Conservation (phyloP, 2,888 invertebrate species). For the Formica aserva region DNA sequence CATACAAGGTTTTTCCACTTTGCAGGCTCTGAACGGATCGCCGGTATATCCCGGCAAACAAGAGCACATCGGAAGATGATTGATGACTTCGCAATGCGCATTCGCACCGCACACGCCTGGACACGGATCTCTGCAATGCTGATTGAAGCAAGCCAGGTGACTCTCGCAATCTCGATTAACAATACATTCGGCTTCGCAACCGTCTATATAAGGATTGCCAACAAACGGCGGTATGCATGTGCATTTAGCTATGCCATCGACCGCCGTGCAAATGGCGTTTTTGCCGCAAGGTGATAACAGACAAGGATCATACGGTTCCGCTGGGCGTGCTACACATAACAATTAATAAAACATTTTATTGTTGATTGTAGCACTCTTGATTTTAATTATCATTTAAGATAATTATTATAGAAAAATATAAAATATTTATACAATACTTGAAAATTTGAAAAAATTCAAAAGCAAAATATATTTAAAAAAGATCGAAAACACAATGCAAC, state of each 20-base stretch:
- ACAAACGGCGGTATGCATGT: conserved; percentile 95
- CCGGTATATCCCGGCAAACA: conserved; percentile 92
- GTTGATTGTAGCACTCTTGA: not conserved
- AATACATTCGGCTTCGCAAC: conserved; percentile 94
- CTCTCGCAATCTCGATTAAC: conserved; percentile 93
- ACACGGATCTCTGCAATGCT: conserved; percentile 95
- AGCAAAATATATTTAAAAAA: not conserved
- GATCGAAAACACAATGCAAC: not conserved
- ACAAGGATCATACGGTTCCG: conserved; percentile 88
- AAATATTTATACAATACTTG: not conserved
- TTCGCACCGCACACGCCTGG: conserved; percentile 93
- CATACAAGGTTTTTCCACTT: conserved; percentile 82
- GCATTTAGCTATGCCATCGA: conserved; percentile 91
- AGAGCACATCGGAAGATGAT: conserved; percentile 93
- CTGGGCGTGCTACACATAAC: conserved; percentile 61
- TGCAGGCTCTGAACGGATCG: conserved; percentile 94
- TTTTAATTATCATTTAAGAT: not conserved
- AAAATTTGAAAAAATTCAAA: not conserved
- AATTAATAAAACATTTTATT: conserved; percentile 8
- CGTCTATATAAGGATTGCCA: conserved; percentile 92
- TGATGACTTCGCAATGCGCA: conserved; percentile 93
- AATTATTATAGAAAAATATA: not conserved
- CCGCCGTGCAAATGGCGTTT: conserved; percentile 92
- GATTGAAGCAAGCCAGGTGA: conserved; percentile 92
- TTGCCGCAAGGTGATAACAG: conserved; percentile 94